Evolutionary conservation across 1,140 invertebrate genomes (phyloP).

Genomic region (Magallana ariakensis): DNA sequence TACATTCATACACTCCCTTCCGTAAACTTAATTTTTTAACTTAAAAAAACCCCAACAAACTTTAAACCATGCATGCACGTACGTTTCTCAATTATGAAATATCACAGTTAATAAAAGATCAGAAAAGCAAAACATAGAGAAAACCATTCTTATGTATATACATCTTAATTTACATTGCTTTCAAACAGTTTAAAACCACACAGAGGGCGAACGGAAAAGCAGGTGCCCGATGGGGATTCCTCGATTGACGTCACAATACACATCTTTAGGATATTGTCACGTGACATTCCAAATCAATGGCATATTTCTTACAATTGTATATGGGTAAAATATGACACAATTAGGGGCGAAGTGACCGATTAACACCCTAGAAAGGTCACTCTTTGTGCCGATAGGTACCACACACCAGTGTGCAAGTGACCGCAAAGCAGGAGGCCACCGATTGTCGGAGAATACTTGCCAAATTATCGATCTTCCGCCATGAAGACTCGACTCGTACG

Average conservation of each 20-base stretch:
- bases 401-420: not conserved
- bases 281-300: conserved; percentile 24
- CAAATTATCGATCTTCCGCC: conserved; percentile 30
- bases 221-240: conserved; percentile 28
- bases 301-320: conserved; percentile 18
- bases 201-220: not conserved
- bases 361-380: not conserved
- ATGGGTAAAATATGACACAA: conserved; percentile 14
- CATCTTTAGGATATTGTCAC: conserved; percentile 25
- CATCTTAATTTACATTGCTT: too few relatives aligned
- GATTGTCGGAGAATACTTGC: not conserved
- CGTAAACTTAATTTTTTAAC: too few relatives aligned
- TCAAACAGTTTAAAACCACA: too few relatives aligned
- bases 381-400: not conserved
- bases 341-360: conserved; percentile 19
- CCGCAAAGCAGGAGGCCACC: not conserved
- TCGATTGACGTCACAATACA: conserved; percentile 30
- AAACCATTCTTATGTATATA: too few relatives aligned
- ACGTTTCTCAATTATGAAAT: too few relatives aligned
- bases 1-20: too few relatives aligned
- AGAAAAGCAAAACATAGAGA: too few relatives aligned
- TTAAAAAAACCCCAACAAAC: too few relatives aligned
- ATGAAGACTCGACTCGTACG: conserved; percentile 27
- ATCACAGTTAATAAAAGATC: too few relatives aligned
- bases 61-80: too few relatives aligned